phyloP scores from a whole-genome alignment of 1,140 invertebrate species.

The Zaprionus vittiger region DNA sequence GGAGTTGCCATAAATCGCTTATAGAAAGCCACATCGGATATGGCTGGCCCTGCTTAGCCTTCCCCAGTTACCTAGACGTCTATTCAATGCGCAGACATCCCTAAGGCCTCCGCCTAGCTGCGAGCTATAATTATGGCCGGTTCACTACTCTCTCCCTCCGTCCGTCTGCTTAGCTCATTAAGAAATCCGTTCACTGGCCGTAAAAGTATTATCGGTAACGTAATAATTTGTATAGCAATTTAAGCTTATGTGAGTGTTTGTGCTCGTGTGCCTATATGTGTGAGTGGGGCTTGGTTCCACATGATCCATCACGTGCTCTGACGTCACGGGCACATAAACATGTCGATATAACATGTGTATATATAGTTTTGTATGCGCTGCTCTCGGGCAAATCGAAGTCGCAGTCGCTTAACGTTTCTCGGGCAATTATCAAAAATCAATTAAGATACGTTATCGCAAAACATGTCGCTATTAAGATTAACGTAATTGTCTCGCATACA shows the following conservation, averaged over 20 bases:
- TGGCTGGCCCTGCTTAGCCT: conserved; percentile 36
- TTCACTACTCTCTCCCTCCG: background rate
- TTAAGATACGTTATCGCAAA: conserved; percentile 72
- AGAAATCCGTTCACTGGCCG: conserved; percentile 67
- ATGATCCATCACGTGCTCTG: conserved; percentile 81
- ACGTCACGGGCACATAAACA: conserved; percentile 55
- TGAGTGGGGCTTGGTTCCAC: conserved; percentile 35
- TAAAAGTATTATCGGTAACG: conserved; percentile 74
- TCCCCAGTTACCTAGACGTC: conserved; percentile 1
- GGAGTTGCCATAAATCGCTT: conserved; percentile 63
- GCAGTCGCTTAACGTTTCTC: conserved; percentile 44
- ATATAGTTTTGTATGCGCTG: conserved; percentile 47
- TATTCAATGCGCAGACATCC: conserved; percentile 10
- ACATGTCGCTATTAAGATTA: conserved; percentile 66
- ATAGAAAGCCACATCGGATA: conserved; percentile 37
- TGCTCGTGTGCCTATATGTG: conserved; percentile 20
- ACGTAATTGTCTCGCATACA: conserved; percentile 65
- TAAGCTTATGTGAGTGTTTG: conserved; percentile 33
- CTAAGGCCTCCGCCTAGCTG: conserved; percentile 1
- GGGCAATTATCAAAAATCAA: conserved; percentile 71
- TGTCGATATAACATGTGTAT: conserved; percentile 17
- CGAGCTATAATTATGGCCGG: conserved; percentile 36
- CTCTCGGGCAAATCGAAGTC: conserved; percentile 42
- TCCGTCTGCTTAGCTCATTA: conserved; percentile 57
- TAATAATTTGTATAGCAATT: conserved; percentile 59